Evolutionary conservation across 2,888 invertebrate species (phyloP), one percentile per base, ranked within the genome.

Genomic region (Cremastobaeus sp.): DNA sequence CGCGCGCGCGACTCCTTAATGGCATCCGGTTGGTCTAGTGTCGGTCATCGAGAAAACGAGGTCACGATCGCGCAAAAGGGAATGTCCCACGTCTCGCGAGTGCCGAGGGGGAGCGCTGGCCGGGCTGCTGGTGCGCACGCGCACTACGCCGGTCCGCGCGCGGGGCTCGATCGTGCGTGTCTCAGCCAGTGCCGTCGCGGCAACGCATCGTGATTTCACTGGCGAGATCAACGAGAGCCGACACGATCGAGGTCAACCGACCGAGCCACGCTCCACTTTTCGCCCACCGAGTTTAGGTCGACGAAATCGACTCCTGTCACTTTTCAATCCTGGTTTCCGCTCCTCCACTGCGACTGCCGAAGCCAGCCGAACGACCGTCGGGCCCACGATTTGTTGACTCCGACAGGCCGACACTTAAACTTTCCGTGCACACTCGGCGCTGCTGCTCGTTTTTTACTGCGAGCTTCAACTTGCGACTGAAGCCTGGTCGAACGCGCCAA

Each of bases 51-150:
- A 79, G 79, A 78, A 85, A 85, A 85, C 82, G 84, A 81, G 85
- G 85, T 85, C 84, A 86, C 82, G 85, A 85, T 84, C 85, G 84
- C 82, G 82, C 79, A 84, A 85, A 85, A 84, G 83, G 82, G 84
- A 85, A 84, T 74, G 75, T 72, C 73, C 79, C 77, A 71, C 60
- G 59, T 43, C 73, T 66, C 76, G 66, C 71, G 75, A 71, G 68
- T 65, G 76, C 59, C 55, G 48, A 39, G 25, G 70, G 57, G 71
- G 43, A 32, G 50, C 14, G 41, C 30, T 39, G 69, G 32, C 50
- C 39, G 25, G 57, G 34, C 15, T 25, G 20, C 8, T n/a, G 37
- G 37, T 30, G 47, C 60, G 69, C 60, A 45, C 45, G 47, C 57
- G 65, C 59, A 65, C 41, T 47, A 32, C 59, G 52, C 60, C 57